Evolutionary conservation across 2,113 vertebrate species (phyloP), one percentile per base, ranked within the genome.

Genomic region (Spheniscus mendiculus): DNA sequence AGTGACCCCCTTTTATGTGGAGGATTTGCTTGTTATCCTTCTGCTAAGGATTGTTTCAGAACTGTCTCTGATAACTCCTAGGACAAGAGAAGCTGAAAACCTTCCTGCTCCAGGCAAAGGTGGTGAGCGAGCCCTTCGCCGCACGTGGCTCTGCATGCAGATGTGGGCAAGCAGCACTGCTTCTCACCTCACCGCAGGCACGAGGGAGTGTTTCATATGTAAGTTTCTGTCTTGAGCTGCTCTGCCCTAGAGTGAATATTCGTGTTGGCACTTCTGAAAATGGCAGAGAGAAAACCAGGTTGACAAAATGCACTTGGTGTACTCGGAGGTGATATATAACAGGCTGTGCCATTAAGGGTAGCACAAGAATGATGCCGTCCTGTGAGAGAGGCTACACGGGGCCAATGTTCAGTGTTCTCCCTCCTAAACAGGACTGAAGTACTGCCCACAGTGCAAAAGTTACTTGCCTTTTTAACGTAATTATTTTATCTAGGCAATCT

Each of bases 111-210:
- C 11, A 52, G 87, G 63, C 53, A 42, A 45, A 86, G 62, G 56
- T 36, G 59, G 12, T 15, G 38, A 78, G 65, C 0, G 3, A 82
- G 84, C 63, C 42, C 47, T 40, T 44, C 1, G 5, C 32, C 1
- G 1, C 6, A 3, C 1, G 5, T 6, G 22, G 66, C 69, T 55
- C 21, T 10, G 49, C 53, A 6, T 26, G 12, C 0, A 4, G 52
- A 67, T 76, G 77, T 59, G 61, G 62, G 47, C 14, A 8, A 65
- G 21, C 3, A 5, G 61, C 40, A 5, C 21, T 23, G 49, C 27
- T 86, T 34, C 73, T 61, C 13, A 2, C 34, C 77, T 62, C 70
- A 4, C 71, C 9, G 12, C 27, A 11, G 73, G 58, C 72, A 52
- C 1, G 1, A 45, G 70, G 44, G 29, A 72, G 32, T 8, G 49